These are phyloP conservation scores for Callocephalon fimbriatum DNA, from an alignment of 2,113 vertebrate genomes.

Conservation along the genomic window DNA sequence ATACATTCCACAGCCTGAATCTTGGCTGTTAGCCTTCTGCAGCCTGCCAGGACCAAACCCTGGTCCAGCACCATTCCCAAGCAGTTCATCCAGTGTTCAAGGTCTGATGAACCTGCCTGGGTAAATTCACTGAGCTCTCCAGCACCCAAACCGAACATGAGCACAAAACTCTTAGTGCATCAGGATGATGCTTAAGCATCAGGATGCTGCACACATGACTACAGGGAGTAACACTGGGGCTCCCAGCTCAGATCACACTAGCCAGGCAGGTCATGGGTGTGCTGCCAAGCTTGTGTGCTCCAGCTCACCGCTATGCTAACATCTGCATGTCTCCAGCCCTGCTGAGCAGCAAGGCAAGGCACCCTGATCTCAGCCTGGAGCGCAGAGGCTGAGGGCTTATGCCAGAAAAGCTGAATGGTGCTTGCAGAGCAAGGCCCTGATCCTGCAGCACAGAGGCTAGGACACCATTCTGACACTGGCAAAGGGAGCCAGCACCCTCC, in stretches of 20 bases:
- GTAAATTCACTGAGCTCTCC: not conserved
- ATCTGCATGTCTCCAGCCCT: not conserved
- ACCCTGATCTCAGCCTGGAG: not conserved
- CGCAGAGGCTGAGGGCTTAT: not conserved
- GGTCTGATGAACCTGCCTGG: not conserved
- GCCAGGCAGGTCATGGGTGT: not conserved
- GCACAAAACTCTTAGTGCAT: not conserved
- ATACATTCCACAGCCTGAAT: not conserved
- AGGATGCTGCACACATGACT: not conserved
- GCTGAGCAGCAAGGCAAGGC: not conserved
- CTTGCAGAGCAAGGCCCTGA: not conserved
- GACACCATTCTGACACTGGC: not conserved
- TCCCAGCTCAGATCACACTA: not conserved
- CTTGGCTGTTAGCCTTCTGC: not conserved
- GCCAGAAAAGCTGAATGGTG: not conserved
- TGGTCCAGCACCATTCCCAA: not conserved
- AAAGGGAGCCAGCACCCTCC: not conserved
- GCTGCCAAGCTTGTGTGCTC: not conserved
- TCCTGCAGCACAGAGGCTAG: not conserved
- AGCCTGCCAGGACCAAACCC: not conserved
- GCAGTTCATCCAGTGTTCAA: not conserved
- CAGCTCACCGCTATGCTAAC: not conserved
- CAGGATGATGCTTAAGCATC: not conserved
- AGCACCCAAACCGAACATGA: rapidly evolving
- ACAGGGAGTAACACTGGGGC: not conserved